Base-by-base conservation (phyloP, 2,888 invertebrate genomes). In the Pristionchus arcanus region DNA sequence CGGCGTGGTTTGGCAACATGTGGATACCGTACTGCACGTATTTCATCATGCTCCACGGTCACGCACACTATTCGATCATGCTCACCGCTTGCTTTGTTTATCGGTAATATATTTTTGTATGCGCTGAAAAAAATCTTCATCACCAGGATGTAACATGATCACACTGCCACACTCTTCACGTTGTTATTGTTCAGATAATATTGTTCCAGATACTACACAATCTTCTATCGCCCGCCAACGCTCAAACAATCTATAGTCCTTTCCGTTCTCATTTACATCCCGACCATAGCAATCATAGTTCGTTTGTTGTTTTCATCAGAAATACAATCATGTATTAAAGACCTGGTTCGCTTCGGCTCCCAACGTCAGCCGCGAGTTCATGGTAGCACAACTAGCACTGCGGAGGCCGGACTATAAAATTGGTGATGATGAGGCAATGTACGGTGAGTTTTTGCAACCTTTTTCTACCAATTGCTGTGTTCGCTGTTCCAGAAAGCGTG, bases 41-140 rank as follows among this genome's bases (percentile, higher is more conserved):
- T 31, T 42, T 77, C 37, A n/a, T 77, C n/a, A 77, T 77, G 77
- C 25, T 77, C 0, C 77, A 77, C n/a, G 77, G 77, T 2, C 77
- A 77, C 25, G 37, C 77, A 2, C 77, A 77, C 77, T 77, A 77
- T 21, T 77, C 77, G 25, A 77, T 77, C 25, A 77, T 77, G 77
- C 19, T 77, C 7, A 77, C 77, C 0, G 77, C 42, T 11, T 77
- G 42, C 42, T 77, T 77, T 13, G n/a, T 15, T 15, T 77, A 77
- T 77, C 21, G 77, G 77, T 77, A 31, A 0, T n/a, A n/a, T n/a
- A n/a, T n/a, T n/a, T n/a, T n/a, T n/a, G n/a, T n/a, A n/a, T n/a
- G n/a, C n/a, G n/a, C n/a, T n/a, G n/a, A n/a, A n/a, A n/a, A n/a
- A n/a, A n/a, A n/a, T n/a, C n/a, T n/a, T n/a, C n/a, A n/a, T n/a